A percentile compares a stretch with the other conserved stretches of the same genome.
phyloP scores from a whole-genome alignment of 2,888 invertebrate genomes.

The Gymnoscelis rufifasciata region DNA sequence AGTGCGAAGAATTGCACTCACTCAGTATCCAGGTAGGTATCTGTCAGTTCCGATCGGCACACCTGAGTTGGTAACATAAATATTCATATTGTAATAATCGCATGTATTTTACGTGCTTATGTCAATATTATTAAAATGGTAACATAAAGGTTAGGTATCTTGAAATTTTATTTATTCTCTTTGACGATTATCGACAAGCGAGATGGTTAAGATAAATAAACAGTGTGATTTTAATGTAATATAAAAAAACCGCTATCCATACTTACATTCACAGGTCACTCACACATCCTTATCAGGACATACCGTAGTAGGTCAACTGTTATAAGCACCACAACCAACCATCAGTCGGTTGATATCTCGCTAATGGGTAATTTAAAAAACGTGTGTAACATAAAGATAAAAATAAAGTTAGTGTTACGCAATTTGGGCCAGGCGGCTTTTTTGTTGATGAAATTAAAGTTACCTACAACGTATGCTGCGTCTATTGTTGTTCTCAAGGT shows the following conservation, averaged over 20 bases:
- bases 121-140: too few species aligned
- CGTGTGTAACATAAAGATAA: constrained; percentile 26
- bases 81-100: too few species aligned
- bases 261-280: not conserved
- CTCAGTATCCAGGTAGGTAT: too few species aligned
- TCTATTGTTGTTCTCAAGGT: constrained; percentile 60
- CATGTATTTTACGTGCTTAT: too few species aligned
- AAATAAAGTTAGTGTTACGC: constrained; percentile 37
- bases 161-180: too few species aligned
- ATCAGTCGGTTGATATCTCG: constrained; percentile 1
- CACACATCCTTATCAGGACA: not conserved
- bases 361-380: constrained; percentile 34
- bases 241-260: too few species aligned
- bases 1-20: too few species aligned
- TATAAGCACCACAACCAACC: not conserved
- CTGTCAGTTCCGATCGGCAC: too few species aligned
- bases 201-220: not conserved
- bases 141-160: too few species aligned
- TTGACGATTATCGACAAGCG: too few species aligned
- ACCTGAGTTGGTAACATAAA: too few species aligned
- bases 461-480: constrained; percentile 28
- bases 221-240: not conserved
- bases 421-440: constrained; percentile 47
- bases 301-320: constrained; percentile 1
- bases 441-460: constrained; percentile 54